Conservation (phyloP, 2,797 vertebrate genomes). For the Aratinga solstitialis region DNA sequence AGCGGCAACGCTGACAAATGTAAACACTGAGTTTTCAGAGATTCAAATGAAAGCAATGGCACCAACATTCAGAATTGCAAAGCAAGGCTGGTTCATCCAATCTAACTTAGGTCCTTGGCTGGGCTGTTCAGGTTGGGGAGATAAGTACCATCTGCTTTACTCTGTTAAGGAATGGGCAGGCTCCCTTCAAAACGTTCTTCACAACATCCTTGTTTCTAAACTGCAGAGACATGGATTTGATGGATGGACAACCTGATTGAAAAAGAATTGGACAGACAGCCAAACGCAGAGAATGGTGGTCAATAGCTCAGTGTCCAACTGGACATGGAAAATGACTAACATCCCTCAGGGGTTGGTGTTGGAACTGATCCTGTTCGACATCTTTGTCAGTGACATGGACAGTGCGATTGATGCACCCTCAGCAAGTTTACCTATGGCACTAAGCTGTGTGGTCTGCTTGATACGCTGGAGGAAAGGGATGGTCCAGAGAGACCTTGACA, state of each 20-base stretch:
- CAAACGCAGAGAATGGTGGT: not conserved
- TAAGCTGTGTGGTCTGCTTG: not conserved
- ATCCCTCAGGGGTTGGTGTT: not conserved
- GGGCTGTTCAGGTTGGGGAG: not conserved
- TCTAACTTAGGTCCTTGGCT: not conserved
- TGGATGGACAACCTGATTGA: not conserved
- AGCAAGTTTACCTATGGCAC: not conserved
- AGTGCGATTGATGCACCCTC: not conserved
- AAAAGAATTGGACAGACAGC: not conserved
- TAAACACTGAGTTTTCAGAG: not conserved
- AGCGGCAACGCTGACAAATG: not conserved
- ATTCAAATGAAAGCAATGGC: not conserved
- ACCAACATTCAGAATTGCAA: not conserved
- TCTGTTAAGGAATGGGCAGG: not conserved
- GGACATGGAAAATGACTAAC: too few species aligned
- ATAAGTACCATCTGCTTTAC: not conserved
- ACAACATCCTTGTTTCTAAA: not conserved
- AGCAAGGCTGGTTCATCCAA: not conserved
- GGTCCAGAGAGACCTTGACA: not conserved
- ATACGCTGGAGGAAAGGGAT: not conserved
- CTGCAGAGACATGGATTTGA: not conserved
- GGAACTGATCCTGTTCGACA: not conserved
- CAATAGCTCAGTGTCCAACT: too few species aligned
- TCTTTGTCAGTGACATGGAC: not conserved
- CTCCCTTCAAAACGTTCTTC: not conserved